Conservation (phyloP, 2,888 invertebrate species). For the Agrochola litura region DNA sequence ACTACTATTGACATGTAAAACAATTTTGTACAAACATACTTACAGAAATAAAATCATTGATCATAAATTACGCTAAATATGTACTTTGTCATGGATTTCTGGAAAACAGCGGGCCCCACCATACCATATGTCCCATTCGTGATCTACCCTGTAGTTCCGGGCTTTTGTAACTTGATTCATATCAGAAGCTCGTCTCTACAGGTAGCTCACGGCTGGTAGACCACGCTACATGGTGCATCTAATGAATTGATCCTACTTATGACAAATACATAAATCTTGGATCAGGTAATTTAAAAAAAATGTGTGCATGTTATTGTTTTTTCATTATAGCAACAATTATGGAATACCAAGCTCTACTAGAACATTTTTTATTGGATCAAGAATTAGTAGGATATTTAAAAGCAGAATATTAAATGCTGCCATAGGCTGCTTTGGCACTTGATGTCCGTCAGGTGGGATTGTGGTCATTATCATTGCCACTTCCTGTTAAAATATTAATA, state of each 20-base stretch:
- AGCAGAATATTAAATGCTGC: neutral
- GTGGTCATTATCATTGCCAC: neutral
- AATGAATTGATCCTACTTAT: neutral
- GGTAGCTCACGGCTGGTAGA: constrained; percentile 99
- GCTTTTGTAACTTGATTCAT: constrained; percentile 98
- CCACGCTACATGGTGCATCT: constrained; percentile 90
- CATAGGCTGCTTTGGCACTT: neutral
- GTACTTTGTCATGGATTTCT: constrained; percentile 23
- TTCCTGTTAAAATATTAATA: neutral
- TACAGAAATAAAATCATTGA: no score
- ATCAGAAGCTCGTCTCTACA: constrained; percentile 99
- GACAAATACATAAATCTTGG: neutral
- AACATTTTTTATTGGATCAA: neutral
- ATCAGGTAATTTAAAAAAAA: constrained; percentile 10
- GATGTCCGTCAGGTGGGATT: neutral
- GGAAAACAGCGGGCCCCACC: constrained; percentile 16
- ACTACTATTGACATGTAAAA: no score
- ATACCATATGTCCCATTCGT: constrained; percentile 89
- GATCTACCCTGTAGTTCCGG: constrained; percentile 99
- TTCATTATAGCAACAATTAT: neutral
- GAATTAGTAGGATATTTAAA: neutral
- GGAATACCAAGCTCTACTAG: neutral
- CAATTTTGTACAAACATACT: no score
- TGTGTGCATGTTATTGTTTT: neutral
- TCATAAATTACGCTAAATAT: neutral